A percentile compares a stretch with the other conserved stretches of the same genome.
Conservation (phyloP, 1,140 invertebrate species). For the Bradysia coprophila region DNA sequence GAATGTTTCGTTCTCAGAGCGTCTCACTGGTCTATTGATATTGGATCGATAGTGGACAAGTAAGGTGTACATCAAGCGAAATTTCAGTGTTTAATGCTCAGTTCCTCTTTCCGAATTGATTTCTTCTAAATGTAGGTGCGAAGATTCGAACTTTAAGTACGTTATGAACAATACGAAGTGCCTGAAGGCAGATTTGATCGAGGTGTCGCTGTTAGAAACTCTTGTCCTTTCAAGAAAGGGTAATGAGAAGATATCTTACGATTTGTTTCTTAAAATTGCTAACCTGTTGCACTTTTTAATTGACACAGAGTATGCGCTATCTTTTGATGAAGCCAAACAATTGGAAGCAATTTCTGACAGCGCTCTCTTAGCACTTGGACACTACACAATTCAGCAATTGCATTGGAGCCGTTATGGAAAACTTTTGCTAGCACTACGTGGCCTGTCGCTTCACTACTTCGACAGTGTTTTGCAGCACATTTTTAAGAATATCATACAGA, state of each 20-base stretch:
- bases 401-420: slow-evolving; percentile 18
- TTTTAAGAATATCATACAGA: slow-evolving; percentile 16
- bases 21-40: slow-evolving; percentile 36
- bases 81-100: background rate
- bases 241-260: slow-evolving; percentile 11
- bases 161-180: slow-evolving; percentile 19
- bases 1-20: slow-evolving; percentile 35
- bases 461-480: slow-evolving; percentile 14
- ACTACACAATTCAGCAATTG: slow-evolving; percentile 16
- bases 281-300: background rate
- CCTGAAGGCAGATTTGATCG: slow-evolving; percentile 31
- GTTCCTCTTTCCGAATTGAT: background rate
- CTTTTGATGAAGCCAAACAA: slow-evolving; percentile 10
- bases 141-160: slow-evolving; percentile 16
- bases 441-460: slow-evolving; percentile 13
- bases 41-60: slow-evolving; percentile 18
- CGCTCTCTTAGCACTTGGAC: slow-evolving; percentile 15
- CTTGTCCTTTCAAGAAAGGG: slow-evolving; percentile 39
- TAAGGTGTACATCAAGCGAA: slow-evolving; percentile 3
- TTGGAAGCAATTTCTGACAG: slow-evolving; percentile 14
- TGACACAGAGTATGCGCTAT: slow-evolving; percentile 13
- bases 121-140: slow-evolving; percentile 8
- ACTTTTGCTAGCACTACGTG: slow-evolving; percentile 14
- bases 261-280: background rate
- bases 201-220: slow-evolving; percentile 40